A percentile compares a stretch with the other conserved stretches of the same genome.
Evolutionary conservation across 2,888 invertebrate genomes (phyloP).

Genomic region (Cyrtodaria siliqua): DNA sequence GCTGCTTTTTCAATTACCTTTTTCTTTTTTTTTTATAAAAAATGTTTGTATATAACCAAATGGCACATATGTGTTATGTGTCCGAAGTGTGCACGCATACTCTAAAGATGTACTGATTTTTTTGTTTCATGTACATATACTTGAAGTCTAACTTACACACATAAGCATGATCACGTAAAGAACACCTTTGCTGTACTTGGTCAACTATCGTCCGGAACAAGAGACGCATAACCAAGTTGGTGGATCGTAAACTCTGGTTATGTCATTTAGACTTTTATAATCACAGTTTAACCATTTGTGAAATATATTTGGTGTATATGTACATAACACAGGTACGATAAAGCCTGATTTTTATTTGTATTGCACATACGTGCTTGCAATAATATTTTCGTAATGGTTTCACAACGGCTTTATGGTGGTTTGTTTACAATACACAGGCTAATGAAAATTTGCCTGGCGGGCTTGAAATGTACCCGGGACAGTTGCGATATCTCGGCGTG

Average conservation of each 20-base stretch:
- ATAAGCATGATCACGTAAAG: no score
- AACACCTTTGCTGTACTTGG: no score
- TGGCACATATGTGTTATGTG: no score
- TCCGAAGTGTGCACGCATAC: no score
- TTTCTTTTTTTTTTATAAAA: no score
- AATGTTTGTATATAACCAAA: no score
- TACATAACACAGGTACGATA: conserved; percentile 12
- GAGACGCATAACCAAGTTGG: no score
- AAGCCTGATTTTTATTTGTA: conserved; percentile 23
- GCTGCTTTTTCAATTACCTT: no score
- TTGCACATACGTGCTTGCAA: conserved; percentile 26
- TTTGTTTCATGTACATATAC: no score
- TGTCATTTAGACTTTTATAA: neutral
- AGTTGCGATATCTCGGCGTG: conserved; percentile 6
- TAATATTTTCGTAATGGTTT: conserved; percentile 20
- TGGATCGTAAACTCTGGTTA: neutral
- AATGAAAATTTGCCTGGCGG: conserved; percentile 9
- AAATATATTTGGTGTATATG: conserved; percentile 3
- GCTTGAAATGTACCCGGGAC: neutral
- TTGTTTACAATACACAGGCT: conserved; percentile 16
- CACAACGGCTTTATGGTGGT: conserved; percentile 16
- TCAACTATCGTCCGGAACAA: no score
- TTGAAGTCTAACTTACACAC: no score
- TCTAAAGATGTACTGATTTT: no score
- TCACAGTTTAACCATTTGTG: neutral